Base-by-base conservation (phyloP, 92 coral and sea anemone genomes). In the Porites cylindrica region DNA sequence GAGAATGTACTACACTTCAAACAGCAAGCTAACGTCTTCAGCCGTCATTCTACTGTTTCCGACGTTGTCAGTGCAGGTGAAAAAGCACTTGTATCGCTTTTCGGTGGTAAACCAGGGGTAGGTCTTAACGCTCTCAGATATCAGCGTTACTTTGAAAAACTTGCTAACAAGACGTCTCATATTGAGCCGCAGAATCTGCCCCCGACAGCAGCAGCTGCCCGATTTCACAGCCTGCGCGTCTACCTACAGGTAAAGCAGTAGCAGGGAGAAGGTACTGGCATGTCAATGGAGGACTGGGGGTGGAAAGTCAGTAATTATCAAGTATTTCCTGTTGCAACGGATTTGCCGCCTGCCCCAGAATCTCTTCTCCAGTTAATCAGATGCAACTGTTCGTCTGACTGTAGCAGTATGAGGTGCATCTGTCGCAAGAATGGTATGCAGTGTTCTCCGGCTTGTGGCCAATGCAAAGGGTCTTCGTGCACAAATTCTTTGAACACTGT, bases 371-470 rank as follows among this genome's bases (percentile, higher is more conserved):
- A 63, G 38, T 68, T 86, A 24, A 19, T 86, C 11, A 16, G 90
- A 60, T 86, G 86, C 29, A 79, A 86, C 83, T 85, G 93, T 70
- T 67, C 66, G 38, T 32, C 84, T 12, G 92, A 86, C 75, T 90
- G 95, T 75, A 76, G 83, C 58, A 85, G 83, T 32, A 70, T 54
- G 59, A 60, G 92, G 62, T 92, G 91, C 83, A 88, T 67, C 74
- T 92, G 92, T 78, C 88, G 91, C 21, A 89, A 92, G 83, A 79
- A 92, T 79, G 79, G 80, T 51, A 85, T 89, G 20, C 91, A 85
- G 76, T 91, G 92, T 38, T 88, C 91, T 60, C 78, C 76, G 18
- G 91, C 88, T 7, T 92, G 95, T 59, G 91, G 92, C 63, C 95
- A 89, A 78, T 88, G 91, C 73, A 66, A 83, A 29, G 94, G 94